Evolutionary conservation across 2,113 vertebrate species (phyloP), one percentile per base, ranked within the genome.

Genomic region (Pogona vitticeps): DNA sequence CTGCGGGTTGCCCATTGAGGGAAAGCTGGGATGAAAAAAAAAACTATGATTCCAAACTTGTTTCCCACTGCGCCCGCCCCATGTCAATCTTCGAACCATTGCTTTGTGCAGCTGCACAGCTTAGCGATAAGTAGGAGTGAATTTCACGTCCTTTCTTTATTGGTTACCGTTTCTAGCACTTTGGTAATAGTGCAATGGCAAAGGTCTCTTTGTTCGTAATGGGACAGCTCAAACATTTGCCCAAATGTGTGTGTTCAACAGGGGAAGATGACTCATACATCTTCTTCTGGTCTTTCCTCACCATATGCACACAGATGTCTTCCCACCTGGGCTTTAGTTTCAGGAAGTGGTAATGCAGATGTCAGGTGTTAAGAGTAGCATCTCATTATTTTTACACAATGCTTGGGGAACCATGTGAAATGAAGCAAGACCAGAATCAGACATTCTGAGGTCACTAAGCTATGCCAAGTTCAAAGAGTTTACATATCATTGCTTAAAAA

Each of bases 271-370:
- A 71, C 71, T 82, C 67, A 82, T 33, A 58, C 20, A 67, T 33
- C 80, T 13, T 28, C 68, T 38, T 58, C 46, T 15, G 67, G 28
- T 56, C 26, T 68, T 67, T 81, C 79, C 38, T 14, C 6, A 21
- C 10, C n/a, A 68, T 46, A 13, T 40, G 70, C n/a, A 36, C 31
- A 26, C n/a, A 52, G 42, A 17, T 36, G 21, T 58, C 61, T 82
- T 58, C 80, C 52, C 13, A 52, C 6, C 68, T 13, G 14, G 63
- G 4, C 56, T 56, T 83, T 28, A 12, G 21, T 58, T 31, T 59
- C 42, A 83, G 81, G 81, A 83, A 72, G 81, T 83, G 68, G 68
- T 68, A 13, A 76, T 31, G 10, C 42, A 52, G 42, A 76, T 23
- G 26, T 71, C 42, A 71, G 31, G 67, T 71, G 31, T 31, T 56